Percentiles rank a stretch among this genome's conserved stretches.
Evolutionary conservation across 2,113 vertebrate genomes (phyloP).

Genomic region (Pituophis catenifer): DNA sequence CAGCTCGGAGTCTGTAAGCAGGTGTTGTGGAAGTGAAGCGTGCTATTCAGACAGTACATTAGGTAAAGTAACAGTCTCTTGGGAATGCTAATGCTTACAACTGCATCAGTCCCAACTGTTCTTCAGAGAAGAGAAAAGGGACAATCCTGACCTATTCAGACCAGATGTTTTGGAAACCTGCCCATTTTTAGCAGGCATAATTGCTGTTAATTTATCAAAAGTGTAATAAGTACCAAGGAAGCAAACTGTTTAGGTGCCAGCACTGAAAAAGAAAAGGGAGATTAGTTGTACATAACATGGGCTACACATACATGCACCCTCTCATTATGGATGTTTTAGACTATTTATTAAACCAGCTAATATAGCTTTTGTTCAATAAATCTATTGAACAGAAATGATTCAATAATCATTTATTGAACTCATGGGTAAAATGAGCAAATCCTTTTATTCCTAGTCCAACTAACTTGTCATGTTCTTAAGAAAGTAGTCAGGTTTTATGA

Average conservation of each 20-base stretch:
- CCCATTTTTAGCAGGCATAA: slow-evolving; percentile 49
- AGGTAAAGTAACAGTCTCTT: slow-evolving; percentile 54
- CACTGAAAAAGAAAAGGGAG: neutral
- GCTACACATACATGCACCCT: neutral
- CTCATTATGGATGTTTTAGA: neutral
- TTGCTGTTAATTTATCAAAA: slow-evolving; percentile 59
- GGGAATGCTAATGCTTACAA: slow-evolving; percentile 56
- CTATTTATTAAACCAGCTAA: slow-evolving; percentile 5
- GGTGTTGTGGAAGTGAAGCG: slow-evolving; percentile 69
- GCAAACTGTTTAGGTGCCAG: slow-evolving; percentile 12
- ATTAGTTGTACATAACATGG: neutral
- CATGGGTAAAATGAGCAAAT: neutral
- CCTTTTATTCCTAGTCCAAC: neutral
- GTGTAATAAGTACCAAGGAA: slow-evolving; percentile 43
- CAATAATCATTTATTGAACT: too few relatives aligned
- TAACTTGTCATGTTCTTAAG: slow-evolving; percentile 10
- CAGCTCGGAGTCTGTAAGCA: slow-evolving; percentile 67
- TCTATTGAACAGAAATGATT: neutral
- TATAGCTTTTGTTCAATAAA: neutral
- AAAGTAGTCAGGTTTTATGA: neutral
- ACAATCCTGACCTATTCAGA: slow-evolving; percentile 62
- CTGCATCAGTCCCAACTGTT: slow-evolving; percentile 62
- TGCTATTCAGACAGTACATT: slow-evolving; percentile 59
- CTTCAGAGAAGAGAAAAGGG: slow-evolving; percentile 43
- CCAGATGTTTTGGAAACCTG: slow-evolving; percentile 68